Evolutionary conservation across 2,797 vertebrate species (phyloP), one percentile per base, ranked within the genome.

Genomic region (Fundulus diaphanus): DNA sequence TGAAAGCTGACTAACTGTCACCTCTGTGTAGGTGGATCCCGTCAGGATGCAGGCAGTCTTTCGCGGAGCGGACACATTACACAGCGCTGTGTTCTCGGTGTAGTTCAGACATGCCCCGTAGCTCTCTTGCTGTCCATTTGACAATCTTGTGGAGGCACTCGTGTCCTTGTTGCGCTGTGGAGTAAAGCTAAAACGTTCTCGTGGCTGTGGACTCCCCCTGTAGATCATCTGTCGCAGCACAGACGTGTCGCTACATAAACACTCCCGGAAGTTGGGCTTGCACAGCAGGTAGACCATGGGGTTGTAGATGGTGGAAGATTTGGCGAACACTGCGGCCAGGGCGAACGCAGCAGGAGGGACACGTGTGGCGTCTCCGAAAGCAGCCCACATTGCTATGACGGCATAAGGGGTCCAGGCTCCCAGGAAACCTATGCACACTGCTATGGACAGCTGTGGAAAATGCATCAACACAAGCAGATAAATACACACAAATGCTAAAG

Each of bases 281-380:
- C 96, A 93, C 33, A 97, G 90, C 86, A 97, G 93, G 88, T 96
- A 96, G 68, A 96, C 94, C 82, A 96, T 63, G 0, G 96, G 96
- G 87, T 97, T 97, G 94, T 97, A 96, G 87, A 96, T 92, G 0
- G 96, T 96, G 0, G 96, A 97, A 70, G 96, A 96, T 86, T 97
- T 97, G 86, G 96, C 96, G 51, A 95, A 96, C 44, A 91, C 70
- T 0, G 96, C 95, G 0, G 96, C 96, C 3, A 96, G 61, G 80
- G 96, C 96, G 0, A 97, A 97, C 7, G 92, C 95, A 40, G 94
- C 33, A 0, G 93, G 90, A 0, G 96, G 96, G 66, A 97, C 92
- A 18, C 24, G 71, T 1, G 90, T 82, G 75, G 95, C 79, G 0
- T 95, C 93, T 5, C 94, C 92, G 0, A 97, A 95, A 6, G 94